Base-by-base conservation (phyloP, 2,888 invertebrate genomes). In the Caenorhabditis japonica region DNA sequence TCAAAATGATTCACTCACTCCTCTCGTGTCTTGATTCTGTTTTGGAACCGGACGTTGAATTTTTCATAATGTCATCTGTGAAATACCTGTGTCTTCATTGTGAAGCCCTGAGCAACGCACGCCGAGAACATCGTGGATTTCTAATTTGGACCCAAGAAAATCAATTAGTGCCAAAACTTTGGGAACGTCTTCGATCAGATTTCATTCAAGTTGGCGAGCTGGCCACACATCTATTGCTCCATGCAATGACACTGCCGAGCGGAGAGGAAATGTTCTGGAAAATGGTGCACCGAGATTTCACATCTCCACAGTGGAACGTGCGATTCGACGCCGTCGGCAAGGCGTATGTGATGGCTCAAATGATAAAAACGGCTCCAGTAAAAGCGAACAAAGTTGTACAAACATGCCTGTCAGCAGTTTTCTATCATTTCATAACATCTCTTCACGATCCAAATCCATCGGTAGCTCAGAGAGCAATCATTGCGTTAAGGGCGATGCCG, bases 231-330 rank as follows among this genome's bases (percentile, higher is more conserved):
- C 91, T 99, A 59, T 90, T 99, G 76, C 90, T 99, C 68, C 97
- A 99, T 89, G 95, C 95, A 87, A 93, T 97, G 73, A 95, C 96
- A 0, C 90, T 99, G 75, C 93, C 95, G 0, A 92, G 93, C 64
- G 99, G 99, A 2, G 93, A 94, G 0, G 96, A 97, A 88, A 93
- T 95, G 46, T 94, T 99, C 88, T 97, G 97, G 93, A 92, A 93
- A 77, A 92, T 95, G n/a, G 92, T 99, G 58, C 93, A 97, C 87
- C 93, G 94, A 85, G 94, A 94, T 88, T 99, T 97, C 89, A 94
- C 95, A 82, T 92, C 92, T 87, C 91, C 91, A 8, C 94, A 95
- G 88, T 94, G 96, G 93, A 92, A 93, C 77, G 91, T 92, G 17
- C 91, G 99, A 80, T 97, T 97, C 90, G 92, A 93, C 47, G 95